Base-by-base conservation (phyloP, 2,888 invertebrate genomes). In the Perithous albicinctus region DNA sequence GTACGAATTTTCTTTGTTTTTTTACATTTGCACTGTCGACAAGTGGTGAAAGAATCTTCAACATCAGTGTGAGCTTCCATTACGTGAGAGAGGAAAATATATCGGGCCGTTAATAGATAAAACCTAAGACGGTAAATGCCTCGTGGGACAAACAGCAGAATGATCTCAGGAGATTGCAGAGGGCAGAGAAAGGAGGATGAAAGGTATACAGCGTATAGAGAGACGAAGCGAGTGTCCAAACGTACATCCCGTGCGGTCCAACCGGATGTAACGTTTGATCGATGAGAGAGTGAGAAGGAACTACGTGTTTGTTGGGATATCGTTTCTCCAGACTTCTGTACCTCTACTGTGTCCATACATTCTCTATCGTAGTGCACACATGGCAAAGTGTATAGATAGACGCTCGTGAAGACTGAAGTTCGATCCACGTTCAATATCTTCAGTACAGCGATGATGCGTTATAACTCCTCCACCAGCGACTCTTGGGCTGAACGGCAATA, bases 401-500 rank as follows among this genome's bases (percentile, higher is more conserved):
- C 63, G 43, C 41, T 51, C 46, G 63, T 41, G 61, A 72, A 69
- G 32, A 78, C 12, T 41, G 20, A 32, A 38, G 61, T 67, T 61
- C 35, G 48, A 18, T 61, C 20, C 64, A 54, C 70, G 72, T 61
- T 78, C 67, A 38, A 64, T 75, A 64, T 75, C 56, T 70, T 35
- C 20, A 26, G 61, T 67, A 29, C 56, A 56, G 29, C 7, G 56
- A 26, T n/a, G 26, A 54, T 56, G 56, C 56, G 29, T 6, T 56
- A 51, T 51, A 51, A 51, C 51, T 29, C 56, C 1, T 29, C 26
- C 29, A 7, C 1, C 26, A 26, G 12, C n/a, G n/a, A n/a, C 48
- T 59, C 74, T 59, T 67, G 43, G 67, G 56, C 63, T 32, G 48
- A 70, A 70, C 59, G 63, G 41, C 79, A 83, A 84, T 80, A 85